Evolutionary conservation across 1,140 invertebrate species (phyloP), one percentile per base, ranked within the genome.

Genomic region (Neotoxoptera formosana): DNA sequence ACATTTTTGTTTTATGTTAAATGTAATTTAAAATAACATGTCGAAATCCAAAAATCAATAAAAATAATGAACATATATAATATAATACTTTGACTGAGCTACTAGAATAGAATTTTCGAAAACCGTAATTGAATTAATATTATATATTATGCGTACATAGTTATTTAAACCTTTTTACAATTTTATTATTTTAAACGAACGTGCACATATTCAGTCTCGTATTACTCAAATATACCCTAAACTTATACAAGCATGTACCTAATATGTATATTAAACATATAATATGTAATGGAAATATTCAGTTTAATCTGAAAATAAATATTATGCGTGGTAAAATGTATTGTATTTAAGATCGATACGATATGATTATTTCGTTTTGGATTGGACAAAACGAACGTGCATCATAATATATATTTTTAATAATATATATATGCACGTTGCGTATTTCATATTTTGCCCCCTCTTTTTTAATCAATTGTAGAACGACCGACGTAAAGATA

Each of bases 401-500:
- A n/a, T 48, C 84, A 30, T 87, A 36, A 83, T 83, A 86, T 83
- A 86, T 86, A 17, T 86, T 30, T 86, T 30, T 30, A 86, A 86
- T 47, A 86, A 87, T 48, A 48, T 87, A 34, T 47, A 47, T n/a
- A n/a, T 8, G 48, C n/a, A 20, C 7, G n/a, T 11, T 23, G 21
- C 9, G 83, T 89, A 89, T 89, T 89, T 89, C 20, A 89, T 76
- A 76, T 53, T 89, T 89, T 34, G 48, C 20, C 20, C 87, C 87
- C 87, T 89, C 47, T 89, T 89, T 89, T 76, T 89, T 53, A 53
- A 89, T 89, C 87, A 89, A 89, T 89, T 53, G 87, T 36, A 34
- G 25, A 48, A 51, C 48, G 87, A 53, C 47, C n/a, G 34, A 51
- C 87, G 34, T 51, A 34, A 23, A 89, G 48, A 89, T 89, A 53